Evolutionary conservation across 2,113 vertebrate species (phyloP).

Genomic region (Gila orcuttii): DNA sequence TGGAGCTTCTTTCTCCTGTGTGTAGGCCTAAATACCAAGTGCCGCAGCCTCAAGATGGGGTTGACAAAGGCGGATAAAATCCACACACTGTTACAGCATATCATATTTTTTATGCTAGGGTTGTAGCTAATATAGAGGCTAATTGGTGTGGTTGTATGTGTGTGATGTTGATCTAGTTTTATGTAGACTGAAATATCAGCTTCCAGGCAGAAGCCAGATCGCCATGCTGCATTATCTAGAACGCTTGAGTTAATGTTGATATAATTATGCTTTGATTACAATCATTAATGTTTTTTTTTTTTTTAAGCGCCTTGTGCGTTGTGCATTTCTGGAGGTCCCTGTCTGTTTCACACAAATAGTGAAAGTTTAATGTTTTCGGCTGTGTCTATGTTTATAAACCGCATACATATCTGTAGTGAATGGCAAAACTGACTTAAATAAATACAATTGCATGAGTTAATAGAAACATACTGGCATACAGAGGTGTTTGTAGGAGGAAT

Average conservation of each 20-base stretch:
- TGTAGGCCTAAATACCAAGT: constrained; percentile 28
- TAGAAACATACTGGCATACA: neutral
- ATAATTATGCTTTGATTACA: constrained; percentile 31
- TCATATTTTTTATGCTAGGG: neutral
- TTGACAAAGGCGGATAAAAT: constrained; percentile 40
- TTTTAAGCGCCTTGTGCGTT: neutral
- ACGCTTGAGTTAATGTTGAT: constrained; percentile 10
- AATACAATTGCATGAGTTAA: neutral
- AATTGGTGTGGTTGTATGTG: constrained; percentile 36
- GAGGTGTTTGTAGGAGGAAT: neutral
- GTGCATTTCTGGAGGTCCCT: neutral
- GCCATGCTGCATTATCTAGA: constrained; percentile 2
- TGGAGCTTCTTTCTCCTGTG: neutral
- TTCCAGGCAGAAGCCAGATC: neutral
- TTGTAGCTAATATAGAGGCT: constrained; percentile 26
- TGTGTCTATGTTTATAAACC: neutral
- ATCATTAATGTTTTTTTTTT: neutral
- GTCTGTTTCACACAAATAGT: neutral
- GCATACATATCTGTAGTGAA: neutral
- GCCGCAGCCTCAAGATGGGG: constrained; percentile 22
- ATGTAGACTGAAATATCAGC: constrained; percentile 7
- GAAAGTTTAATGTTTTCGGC: neutral
- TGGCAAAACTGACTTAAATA: neutral
- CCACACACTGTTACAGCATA: constrained; percentile 18
- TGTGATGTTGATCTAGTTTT: constrained; percentile 26